These are phyloP conservation scores for Procapra przewalskii DNA, from an alignment of 2,113 vertebrate genomes.

Conservation along the genomic window DNA sequence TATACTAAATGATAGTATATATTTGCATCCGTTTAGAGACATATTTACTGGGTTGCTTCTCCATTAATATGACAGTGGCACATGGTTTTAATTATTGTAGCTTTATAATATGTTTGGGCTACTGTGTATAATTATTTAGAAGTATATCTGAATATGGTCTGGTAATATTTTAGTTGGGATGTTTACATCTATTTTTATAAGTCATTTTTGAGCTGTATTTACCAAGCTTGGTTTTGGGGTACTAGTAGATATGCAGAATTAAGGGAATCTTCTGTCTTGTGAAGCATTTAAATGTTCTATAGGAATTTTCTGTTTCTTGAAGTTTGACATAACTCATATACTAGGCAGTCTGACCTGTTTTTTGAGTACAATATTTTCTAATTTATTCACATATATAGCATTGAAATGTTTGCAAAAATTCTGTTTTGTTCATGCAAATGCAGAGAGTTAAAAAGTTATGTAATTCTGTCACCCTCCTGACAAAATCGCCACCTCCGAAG, in stretches of 20 bases:
- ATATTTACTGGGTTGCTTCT: not conserved
- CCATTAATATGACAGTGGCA: not conserved
- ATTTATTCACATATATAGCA: not conserved
- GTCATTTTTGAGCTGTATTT: not conserved
- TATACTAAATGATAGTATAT: not conserved
- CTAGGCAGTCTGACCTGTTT: not conserved
- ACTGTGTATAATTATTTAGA: not conserved
- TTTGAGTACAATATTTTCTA: not conserved
- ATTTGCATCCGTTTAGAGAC: not conserved
- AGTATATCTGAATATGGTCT: not conserved
- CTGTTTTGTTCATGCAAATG: not conserved
- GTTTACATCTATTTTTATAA: not conserved
- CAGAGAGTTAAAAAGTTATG: not conserved
- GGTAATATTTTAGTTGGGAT: not conserved
- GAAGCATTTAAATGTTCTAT: not conserved
- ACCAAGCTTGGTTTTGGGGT: not conserved
- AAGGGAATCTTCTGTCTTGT: not conserved
- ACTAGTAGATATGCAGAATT: not conserved
- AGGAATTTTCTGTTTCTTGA: not conserved
- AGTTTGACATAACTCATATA: not conserved
- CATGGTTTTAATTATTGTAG: not conserved
- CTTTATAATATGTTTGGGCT: not conserved
- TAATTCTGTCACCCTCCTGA: not conserved
- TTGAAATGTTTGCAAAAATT: not conserved
- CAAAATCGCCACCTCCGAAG: not conserved